A percentile compares a stretch with the other conserved stretches of the same genome.
phyloP scores from a whole-genome alignment of 64 coral and sea anemone species.

The Dendrophyllia cribrosa region DNA sequence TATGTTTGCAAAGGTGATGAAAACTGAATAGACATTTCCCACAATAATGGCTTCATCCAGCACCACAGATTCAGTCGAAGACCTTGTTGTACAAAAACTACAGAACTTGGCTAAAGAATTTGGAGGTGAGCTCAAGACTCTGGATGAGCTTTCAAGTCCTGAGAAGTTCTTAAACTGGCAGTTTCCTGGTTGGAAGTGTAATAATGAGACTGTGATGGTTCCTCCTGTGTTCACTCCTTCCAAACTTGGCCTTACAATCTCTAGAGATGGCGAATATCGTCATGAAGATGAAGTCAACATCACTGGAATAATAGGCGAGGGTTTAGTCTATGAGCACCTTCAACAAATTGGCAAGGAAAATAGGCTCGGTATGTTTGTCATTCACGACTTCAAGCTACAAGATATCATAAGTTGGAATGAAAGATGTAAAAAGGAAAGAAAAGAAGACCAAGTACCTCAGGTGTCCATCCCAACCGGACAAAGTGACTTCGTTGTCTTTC shows the following conservation, averaged over 20 bases:
- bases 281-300: conserved; percentile 29
- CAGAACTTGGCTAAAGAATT: background rate
- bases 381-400: conserved; percentile 48
- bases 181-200: conserved; percentile 55
- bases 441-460: background rate
- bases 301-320: conserved; percentile 53
- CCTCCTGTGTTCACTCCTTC: conserved; percentile 38
- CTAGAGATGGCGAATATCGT: conserved; percentile 33
- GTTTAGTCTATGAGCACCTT: conserved; percentile 31
- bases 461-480: background rate
- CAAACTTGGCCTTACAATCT: background rate
- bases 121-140: background rate
- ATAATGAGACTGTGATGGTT: conserved; percentile 63
- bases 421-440: background rate
- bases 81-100: background rate
- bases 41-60: background rate
- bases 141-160: conserved; percentile 26
- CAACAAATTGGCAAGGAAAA: conserved; percentile 19
- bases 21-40: background rate
- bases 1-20: background rate
- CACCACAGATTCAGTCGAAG: background rate
- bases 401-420: conserved; percentile 35
- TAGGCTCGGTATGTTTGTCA: conserved; percentile 57
- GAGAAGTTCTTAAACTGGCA: conserved; percentile 47
- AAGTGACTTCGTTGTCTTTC: conserved; percentile 64